A percentile compares a stretch with the other conserved stretches of the same genome.
Conservation (phyloP, 2,888 invertebrate species). For the Drosophila monieri region DNA sequence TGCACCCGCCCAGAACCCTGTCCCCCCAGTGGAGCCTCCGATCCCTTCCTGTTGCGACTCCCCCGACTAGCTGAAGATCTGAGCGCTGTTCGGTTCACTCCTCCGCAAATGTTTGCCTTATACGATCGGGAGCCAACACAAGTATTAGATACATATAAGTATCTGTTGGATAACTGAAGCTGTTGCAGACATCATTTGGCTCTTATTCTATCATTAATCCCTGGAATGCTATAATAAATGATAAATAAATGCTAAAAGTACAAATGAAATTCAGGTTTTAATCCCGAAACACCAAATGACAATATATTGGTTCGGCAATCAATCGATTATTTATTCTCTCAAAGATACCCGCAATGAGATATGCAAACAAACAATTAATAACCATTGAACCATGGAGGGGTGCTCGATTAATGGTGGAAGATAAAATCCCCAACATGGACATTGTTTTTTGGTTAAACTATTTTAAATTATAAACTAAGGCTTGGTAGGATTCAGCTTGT, state of each 20-base stretch:
- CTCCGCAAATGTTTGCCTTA: constrained; percentile 48
- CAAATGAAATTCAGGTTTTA: constrained; percentile 10
- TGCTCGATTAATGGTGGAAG: not conserved
- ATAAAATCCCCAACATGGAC: not conserved
- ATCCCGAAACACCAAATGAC: constrained; percentile 17
- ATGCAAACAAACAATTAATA: constrained; percentile 13
- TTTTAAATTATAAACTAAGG: not conserved
- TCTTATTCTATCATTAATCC: not conserved
- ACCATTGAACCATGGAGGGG: not conserved
- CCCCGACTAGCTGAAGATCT: constrained; percentile 24
- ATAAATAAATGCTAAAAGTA: too few species aligned
- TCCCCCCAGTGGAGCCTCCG: constrained; percentile 12
- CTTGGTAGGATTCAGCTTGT: not conserved
- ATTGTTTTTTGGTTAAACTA: not conserved
- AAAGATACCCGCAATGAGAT: constrained; percentile 17
- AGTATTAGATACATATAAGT: constrained; percentile 6
- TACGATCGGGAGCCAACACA: constrained; percentile 30
- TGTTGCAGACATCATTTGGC: not conserved
- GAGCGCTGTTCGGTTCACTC: constrained; percentile 34
- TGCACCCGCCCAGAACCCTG: not conserved
- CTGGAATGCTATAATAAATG: too few species aligned
- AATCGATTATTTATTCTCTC: constrained; percentile 28
- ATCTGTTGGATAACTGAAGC: constrained; percentile 9
- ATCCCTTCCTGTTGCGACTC: constrained; percentile 2
- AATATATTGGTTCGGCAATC: constrained; percentile 25